Base-by-base conservation (phyloP, 2,113 vertebrate species). In the Sitta europaea region DNA sequence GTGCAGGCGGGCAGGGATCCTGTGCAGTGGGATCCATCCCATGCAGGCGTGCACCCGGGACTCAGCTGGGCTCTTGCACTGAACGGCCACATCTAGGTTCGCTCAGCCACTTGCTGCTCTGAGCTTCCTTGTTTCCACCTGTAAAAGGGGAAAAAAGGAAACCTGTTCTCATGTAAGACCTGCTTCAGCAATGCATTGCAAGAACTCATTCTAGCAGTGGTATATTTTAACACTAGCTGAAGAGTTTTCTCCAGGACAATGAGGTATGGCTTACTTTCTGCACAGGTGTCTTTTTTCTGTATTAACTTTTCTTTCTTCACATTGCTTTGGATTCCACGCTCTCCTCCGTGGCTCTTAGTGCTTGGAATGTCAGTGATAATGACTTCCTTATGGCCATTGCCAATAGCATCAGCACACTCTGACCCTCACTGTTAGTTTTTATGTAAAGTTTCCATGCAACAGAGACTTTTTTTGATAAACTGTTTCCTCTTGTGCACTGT, bases 11-110 rank as follows among this genome's bases (percentile, higher is more conserved):
- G 19, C 51, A n/a, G n/a, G n/a, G n/a, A n/a, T n/a, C n/a, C n/a
- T n/a, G n/a, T 3, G 28, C 25, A 0, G 23, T 11, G n/a, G 35
- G 58, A 22, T 36, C 73, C 10, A 0, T 48, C 11, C 0, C 21
- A 1, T 3, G 8, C 7, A 1, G 31, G 5, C 29, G n/a, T 50
- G 19, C 51, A n/a, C 18, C 15, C 1, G 1, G 77, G 9, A 10
- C 24, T 19, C 29, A 25, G 23, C 7, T 45, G 28, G 5, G 11
- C 31, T 21, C 53, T 45, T 18, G 23, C 18, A 4, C 43, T 3
- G 23, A 48, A 8, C 1, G 0, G 17, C 29, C 40, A 8, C 4
- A 0, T 22, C 18, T 76, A 24, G 42, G 3, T 73, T 57, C 57
- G 19, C 48, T 63, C 15, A 13, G 45, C n/a, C 23, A 0, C 71